Conservation (phyloP, 1,140 invertebrate species). For the Procambarus virginalis region DNA sequence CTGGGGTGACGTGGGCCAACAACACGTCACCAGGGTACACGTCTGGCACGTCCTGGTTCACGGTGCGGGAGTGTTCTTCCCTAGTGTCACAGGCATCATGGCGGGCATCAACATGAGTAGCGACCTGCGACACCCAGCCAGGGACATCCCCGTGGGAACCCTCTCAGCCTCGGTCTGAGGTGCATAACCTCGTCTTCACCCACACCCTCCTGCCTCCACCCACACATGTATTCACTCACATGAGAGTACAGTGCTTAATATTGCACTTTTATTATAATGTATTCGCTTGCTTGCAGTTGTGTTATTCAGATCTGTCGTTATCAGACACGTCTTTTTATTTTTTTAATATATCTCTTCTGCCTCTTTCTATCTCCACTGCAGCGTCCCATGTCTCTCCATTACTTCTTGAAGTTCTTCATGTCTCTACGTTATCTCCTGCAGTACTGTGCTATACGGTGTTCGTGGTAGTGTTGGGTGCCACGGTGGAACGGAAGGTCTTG, state of each 20-base stretch:
- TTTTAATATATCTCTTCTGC: no score
- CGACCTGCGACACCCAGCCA: conserved; percentile 91
- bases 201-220: no score
- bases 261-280: no score
- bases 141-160: conserved; percentile 95
- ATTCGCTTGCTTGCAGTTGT: no score
- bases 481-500: conserved; percentile 84
- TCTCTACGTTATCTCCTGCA: conserved; percentile 75
- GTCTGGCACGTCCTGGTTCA: conserved; percentile 89
- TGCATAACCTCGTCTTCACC: conserved; percentile 72
- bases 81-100: conserved; percentile 93
- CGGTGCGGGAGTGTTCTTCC: conserved; percentile 95
- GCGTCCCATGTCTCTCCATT: background rate
- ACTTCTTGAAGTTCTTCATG: no score
- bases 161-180: conserved; percentile 89
- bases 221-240: no score
- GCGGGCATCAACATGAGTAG: conserved; percentile 99
- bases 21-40: conserved; percentile 89
- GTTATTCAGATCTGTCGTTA: no score
- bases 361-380: no score
- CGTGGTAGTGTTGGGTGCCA: conserved; percentile 90
- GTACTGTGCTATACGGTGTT: conserved; percentile 93
- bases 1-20: conserved; percentile 83
- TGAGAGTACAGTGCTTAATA: no score
- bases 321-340: no score